Evolutionary conservation across 2,888 invertebrate genomes (phyloP), one percentile per base, ranked within the genome.

Genomic region (Catocala nupta): DNA sequence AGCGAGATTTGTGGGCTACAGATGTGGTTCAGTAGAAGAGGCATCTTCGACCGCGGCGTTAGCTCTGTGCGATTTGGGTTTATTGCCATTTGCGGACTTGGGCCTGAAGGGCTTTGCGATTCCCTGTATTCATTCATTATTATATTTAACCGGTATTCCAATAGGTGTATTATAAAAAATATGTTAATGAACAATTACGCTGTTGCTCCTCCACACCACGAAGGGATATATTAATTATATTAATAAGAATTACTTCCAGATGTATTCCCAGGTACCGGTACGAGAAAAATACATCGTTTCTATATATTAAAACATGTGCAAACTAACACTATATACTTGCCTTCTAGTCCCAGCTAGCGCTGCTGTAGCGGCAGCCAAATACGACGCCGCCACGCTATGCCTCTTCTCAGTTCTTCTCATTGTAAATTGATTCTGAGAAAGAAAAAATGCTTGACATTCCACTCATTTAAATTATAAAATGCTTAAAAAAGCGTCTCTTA

Each of bases 341-440:
- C 87, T 86, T 72, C 82, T 83, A 5, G 84, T 64, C 12, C 83
- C 81, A 16, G 87, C 69, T 7, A 93, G 69, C 5, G 90, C 89
- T 1, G 93, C 93, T 0, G 93, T 94, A 2, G 93, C 92, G 4
- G 93, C 87, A 0, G 94, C 94, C 9, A 92, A 76, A 67, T 86
- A 94, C 11, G 85, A 85, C 0, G 92, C 93, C 5, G 92, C 94
- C 4, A 88, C 85, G 53, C 91, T 92, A 52, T 88, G 90, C 44
- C 90, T 83, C 57, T 80, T 88, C 44, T 88, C 89, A 48, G 70
- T 59, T 13, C 73, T 55, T 57, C 81, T 77, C 39, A 64, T 71
- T 16, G 68, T 13, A 47, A 71, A 82, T 55, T 80, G 78, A 49
- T 74, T 73, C 82, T 85, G 25, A 13, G 13, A 55, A 13, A 53